Evolutionary conservation across 2,113 vertebrate genomes (phyloP).

Genomic region (Eidolon helvum): DNA sequence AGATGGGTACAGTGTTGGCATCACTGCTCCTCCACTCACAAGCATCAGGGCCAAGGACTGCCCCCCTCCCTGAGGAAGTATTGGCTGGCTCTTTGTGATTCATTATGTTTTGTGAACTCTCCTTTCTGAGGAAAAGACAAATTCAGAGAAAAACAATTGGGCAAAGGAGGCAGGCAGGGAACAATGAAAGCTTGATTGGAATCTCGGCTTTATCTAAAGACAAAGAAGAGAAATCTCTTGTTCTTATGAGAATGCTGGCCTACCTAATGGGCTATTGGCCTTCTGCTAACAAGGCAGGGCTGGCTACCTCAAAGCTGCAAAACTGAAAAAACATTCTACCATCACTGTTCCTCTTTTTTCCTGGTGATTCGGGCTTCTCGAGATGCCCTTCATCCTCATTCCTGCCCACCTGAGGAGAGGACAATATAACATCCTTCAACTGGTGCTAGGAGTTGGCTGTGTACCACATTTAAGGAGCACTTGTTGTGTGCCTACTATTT

Average conservation of each 20-base stretch:
- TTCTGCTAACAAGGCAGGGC: neutral
- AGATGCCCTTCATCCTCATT: neutral
- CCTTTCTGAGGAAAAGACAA: neutral
- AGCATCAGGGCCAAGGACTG: neutral
- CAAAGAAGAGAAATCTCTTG: neutral
- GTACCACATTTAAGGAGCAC: neutral
- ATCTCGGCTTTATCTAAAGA: neutral
- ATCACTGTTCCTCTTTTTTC: neutral
- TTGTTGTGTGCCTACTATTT: neutral
- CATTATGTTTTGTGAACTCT: neutral
- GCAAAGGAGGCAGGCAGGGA: neutral
- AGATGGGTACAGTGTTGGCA: rapidly evolving
- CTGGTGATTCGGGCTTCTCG: neutral
- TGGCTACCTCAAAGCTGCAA: neutral
- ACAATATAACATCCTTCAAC: neutral
- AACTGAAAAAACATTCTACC: neutral
- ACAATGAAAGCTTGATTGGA: neutral
- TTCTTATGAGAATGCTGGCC: neutral
- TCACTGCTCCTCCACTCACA: neutral
- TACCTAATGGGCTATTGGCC: no score
- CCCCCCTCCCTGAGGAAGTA: neutral
- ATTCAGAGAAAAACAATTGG: neutral
- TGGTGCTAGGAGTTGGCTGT: no score
- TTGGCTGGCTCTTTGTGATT: neutral
- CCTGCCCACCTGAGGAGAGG: rapidly evolving